phyloP scores from a whole-genome alignment of 1,140 invertebrate species.

The Sesamia nonagrioides region DNA sequence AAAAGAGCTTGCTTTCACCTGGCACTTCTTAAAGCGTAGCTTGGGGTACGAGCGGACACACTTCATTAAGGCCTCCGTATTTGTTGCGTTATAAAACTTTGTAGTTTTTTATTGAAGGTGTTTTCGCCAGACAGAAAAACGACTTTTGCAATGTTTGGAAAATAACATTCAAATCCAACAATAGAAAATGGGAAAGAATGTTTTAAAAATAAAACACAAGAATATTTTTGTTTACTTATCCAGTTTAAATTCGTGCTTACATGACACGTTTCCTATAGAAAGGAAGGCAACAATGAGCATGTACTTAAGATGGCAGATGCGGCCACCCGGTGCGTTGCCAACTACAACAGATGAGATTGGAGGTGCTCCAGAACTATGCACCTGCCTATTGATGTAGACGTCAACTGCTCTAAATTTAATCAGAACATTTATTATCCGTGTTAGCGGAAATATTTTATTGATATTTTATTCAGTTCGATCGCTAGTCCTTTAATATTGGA shows the following conservation, averaged over 20 bases:
- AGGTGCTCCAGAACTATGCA: constrained; percentile 68
- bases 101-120: constrained; percentile 40
- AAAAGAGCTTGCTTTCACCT: constrained; percentile 71
- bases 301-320: constrained; percentile 80
- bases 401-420: constrained; percentile 11
- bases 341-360: constrained; percentile 75
- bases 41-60: constrained; percentile 58
- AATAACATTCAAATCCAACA: constrained; percentile 23
- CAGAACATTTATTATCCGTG: constrained; percentile 3
- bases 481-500: constrained; percentile 35
- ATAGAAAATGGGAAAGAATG: constrained; percentile 21
- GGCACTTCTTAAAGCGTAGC: constrained; percentile 60
- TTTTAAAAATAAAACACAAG: constrained; percentile 26
- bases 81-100: constrained; percentile 59
- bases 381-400: constrained; percentile 54
- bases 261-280: constrained; percentile 76
- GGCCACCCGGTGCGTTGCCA: constrained; percentile 71
- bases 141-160: constrained; percentile 34
- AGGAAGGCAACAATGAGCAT: constrained; percentile 76
- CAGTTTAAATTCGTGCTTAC: constrained; percentile 74
- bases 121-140: constrained; percentile 51
- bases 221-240: constrained; percentile 39
- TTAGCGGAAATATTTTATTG: constrained; percentile 26
- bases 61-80: constrained; percentile 67
- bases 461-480: constrained; percentile 15